Conservation (phyloP, 2,113 vertebrate species). For the Oncorhynchus masou region DNA sequence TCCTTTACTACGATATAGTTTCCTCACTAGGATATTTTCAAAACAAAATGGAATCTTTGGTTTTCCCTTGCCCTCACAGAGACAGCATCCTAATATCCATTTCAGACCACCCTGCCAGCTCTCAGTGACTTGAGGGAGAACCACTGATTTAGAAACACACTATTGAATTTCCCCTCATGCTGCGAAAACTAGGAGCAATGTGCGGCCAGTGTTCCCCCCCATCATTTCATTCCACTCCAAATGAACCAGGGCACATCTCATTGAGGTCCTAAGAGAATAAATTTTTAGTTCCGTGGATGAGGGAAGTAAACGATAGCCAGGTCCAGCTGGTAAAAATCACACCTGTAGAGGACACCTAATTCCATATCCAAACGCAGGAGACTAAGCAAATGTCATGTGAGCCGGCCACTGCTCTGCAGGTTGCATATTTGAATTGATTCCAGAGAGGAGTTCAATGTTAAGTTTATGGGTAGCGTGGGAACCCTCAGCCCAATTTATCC, state of each 20-base stretch:
- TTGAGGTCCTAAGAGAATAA: not conserved
- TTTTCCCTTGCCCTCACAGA: conserved; percentile 12
- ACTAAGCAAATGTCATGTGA: not conserved
- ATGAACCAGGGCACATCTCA: not conserved
- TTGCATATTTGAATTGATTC: not conserved
- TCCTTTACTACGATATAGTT: conserved; percentile 5
- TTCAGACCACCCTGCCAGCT: conserved; percentile 18
- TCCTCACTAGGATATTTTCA: conserved; percentile 7
- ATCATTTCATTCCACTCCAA: conserved; percentile 1
- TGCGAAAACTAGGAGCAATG: conserved; percentile 13
- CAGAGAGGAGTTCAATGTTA: not conserved
- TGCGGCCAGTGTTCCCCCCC: not conserved
- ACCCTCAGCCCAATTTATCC: not conserved
- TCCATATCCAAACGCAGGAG: not conserved
- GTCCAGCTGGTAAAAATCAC: conserved; percentile 14
- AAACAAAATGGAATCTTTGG: conserved; percentile 23
- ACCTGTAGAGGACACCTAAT: not conserved
- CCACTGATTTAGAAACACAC: conserved; percentile 14
- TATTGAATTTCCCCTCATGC: conserved; percentile 34
- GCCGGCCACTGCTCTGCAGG: not conserved
- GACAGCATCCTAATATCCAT: conserved; percentile 24
- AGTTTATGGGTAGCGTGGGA: not conserved
- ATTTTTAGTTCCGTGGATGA: not conserved
- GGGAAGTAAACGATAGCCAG: not conserved
- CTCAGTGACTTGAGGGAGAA: conserved; percentile 3